Evolutionary conservation across 2,797 vertebrate species (phyloP).

Genomic region (Sarcophilus harrisii): DNA sequence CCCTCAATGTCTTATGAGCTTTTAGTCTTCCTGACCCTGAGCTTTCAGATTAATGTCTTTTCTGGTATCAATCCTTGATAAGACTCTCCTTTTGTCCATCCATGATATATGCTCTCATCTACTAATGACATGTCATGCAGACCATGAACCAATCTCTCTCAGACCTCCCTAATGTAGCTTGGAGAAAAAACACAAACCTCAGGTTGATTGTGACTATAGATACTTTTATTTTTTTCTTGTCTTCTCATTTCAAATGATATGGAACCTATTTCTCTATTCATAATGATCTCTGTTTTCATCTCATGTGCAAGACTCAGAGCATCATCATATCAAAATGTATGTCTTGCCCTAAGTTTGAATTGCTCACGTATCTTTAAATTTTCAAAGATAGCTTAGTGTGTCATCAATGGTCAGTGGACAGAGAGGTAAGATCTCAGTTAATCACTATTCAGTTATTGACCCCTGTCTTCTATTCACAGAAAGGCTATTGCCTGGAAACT

Average conservation of each 20-base stretch:
- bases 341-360: background rate
- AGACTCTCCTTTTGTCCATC: too few relatives aligned
- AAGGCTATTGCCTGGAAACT: background rate
- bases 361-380: background rate
- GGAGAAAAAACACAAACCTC: too few relatives aligned
- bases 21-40: too few relatives aligned
- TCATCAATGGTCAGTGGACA: background rate
- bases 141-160: too few relatives aligned
- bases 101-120: too few relatives aligned
- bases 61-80: too few relatives aligned
- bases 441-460: background rate
- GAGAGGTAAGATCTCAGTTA: background rate
- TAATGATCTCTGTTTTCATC: background rate
- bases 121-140: too few relatives aligned
- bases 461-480: background rate
- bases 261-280: background rate
- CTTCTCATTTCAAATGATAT: background rate
- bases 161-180: too few relatives aligned
- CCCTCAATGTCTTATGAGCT: too few relatives aligned
- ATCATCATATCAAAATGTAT: background rate
- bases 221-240: background rate
- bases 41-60: too few relatives aligned
- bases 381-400: background rate
- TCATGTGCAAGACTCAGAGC: background rate
- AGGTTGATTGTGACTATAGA: background rate